Conservation (phyloP, 2,113 vertebrate genomes). For the Enhydra lutris region DNA sequence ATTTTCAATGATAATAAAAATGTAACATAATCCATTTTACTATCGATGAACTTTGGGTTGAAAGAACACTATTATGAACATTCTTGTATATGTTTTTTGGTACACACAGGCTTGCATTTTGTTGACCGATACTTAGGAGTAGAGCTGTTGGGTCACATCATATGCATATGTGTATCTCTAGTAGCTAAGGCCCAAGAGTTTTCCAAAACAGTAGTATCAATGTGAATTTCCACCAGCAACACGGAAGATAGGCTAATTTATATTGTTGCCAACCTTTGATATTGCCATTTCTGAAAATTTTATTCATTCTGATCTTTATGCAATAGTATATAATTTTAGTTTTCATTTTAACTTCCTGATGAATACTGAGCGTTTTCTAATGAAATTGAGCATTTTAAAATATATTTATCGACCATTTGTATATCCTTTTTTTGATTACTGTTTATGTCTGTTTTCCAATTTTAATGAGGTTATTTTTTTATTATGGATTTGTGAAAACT, state of each 20-base stretch:
- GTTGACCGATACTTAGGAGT: neutral
- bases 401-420: neutral
- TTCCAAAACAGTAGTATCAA: neutral
- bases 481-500: neutral
- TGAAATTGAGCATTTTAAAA: neutral
- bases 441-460: neutral
- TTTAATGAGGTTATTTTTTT: neutral
- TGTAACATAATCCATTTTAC: neutral
- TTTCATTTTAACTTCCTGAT: neutral
- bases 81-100: neutral
- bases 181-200: neutral
- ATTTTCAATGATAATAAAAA: neutral
- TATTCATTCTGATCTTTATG: neutral
- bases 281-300: neutral
- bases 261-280: neutral
- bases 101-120: neutral
- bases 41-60: neutral
- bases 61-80: neutral
- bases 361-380: neutral
- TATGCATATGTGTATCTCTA: neutral
- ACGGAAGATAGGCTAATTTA: neutral
- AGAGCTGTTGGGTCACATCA: neutral
- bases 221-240: neutral
- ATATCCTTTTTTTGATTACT: neutral
- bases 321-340: neutral